These are phyloP conservation scores for Anagrus nilaparvatae DNA, from an alignment of 1,140 invertebrate genomes.

Conservation along the genomic window DNA sequence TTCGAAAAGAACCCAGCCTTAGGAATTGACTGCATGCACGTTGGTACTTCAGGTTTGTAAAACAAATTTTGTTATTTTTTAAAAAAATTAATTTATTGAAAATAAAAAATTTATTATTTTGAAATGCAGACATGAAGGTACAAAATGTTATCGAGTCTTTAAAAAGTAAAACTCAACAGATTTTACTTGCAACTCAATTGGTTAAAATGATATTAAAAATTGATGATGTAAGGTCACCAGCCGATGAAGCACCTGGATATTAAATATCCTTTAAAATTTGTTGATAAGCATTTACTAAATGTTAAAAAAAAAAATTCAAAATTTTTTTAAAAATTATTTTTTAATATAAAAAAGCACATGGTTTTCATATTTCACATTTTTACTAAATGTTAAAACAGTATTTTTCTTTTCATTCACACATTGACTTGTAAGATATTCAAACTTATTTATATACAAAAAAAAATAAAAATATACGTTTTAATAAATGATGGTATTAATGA, in stretches of 20 bases:
- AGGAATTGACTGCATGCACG: constrained; percentile 91
- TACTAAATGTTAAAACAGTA: neutral
- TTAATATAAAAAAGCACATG: neutral
- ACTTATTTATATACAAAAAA: constrained; percentile 2
- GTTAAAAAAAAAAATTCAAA: constrained; percentile 2
- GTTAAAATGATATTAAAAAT: constrained; percentile 99
- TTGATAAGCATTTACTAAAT: too few relatives aligned
- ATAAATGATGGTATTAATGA: too few relatives aligned
- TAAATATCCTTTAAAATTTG: constrained; percentile 7
- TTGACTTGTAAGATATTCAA: constrained; percentile 8
- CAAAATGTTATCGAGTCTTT: constrained; percentile 96
- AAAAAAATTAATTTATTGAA: neutral
- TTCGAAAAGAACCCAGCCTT: constrained; percentile 76
- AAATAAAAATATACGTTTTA: too few relatives aligned
- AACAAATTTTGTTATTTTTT: constrained; percentile 14
- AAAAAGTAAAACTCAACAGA: constrained; percentile 95
- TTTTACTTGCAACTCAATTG: constrained; percentile 89
- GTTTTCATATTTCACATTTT: neutral
- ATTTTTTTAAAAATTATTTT: neutral
- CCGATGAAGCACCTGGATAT: constrained; percentile 37
- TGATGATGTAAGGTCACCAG: constrained; percentile 87
- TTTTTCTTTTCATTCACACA: neutral
- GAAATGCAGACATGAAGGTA: constrained; percentile 81
- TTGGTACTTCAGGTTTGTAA: constrained; percentile 59
- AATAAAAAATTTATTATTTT: constrained; percentile 5